These are phyloP conservation scores for Tribolium madens DNA, from an alignment of 1,140 invertebrate genomes.

Conservation along the genomic window DNA sequence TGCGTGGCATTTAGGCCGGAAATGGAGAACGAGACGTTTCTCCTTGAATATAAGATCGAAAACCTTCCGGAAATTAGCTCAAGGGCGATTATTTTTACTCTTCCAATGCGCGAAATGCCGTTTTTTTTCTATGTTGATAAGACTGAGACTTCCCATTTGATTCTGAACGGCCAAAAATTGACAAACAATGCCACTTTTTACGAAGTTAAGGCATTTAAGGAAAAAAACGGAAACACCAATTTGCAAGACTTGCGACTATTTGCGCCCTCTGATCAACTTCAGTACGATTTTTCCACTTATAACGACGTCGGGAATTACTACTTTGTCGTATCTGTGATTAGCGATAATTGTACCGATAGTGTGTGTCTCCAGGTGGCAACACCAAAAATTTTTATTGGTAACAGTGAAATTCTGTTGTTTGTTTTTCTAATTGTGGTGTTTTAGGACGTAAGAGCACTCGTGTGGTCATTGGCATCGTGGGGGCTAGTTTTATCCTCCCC, in stretches of 20 bases:
- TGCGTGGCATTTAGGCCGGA: neutral
- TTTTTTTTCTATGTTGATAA: conserved; percentile 47
- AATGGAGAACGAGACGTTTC: conserved; percentile 4
- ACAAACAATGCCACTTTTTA: conserved; percentile 50
- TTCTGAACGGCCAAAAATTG: conserved; percentile 50
- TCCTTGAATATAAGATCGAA: conserved; percentile 12
- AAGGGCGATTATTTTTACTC: neutral
- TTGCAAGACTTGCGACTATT: conserved; percentile 54
- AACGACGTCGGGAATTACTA: conserved; percentile 56
- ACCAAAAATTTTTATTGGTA: conserved; percentile 54
- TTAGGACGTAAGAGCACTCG: conserved; percentile 54
- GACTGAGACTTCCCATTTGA: conserved; percentile 45
- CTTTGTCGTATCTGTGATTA: conserved; percentile 53
- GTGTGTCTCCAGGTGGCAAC: conserved; percentile 51
- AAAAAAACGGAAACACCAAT: conserved; percentile 46
- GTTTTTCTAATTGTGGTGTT: conserved; percentile 29
- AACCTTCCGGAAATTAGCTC: conserved; percentile 15
- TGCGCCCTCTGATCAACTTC: neutral
- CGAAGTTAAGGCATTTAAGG: conserved; percentile 53
- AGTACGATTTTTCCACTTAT: conserved; percentile 53
- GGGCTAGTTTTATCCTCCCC: conserved; percentile 57
- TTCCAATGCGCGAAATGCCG: neutral
- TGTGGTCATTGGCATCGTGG: conserved; percentile 57
- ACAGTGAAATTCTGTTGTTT: neutral
- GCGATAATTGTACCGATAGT: conserved; percentile 49